phyloP scores from a whole-genome alignment of 64 coral and sea anemone genomes.

The Anthopleura sola region DNA sequence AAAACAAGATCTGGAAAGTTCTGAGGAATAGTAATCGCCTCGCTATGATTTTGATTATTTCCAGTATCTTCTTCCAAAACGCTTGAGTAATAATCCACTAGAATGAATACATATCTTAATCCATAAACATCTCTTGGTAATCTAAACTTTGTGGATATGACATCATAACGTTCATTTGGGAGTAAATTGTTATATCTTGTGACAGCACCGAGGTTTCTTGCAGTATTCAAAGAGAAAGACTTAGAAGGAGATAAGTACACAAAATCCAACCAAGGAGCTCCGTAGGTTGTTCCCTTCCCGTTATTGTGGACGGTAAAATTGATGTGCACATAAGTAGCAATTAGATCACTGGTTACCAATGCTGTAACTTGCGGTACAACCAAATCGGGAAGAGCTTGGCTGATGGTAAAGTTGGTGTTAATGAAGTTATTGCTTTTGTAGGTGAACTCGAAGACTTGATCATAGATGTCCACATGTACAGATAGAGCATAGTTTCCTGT shows the following conservation, averaged over 20 bases:
- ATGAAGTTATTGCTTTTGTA: slow-evolving; percentile 50
- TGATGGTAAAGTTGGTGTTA: slow-evolving; percentile 31
- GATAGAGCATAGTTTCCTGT: slow-evolving; percentile 59
- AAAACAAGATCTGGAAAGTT: slow-evolving; percentile 54
- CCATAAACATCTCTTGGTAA: slow-evolving; percentile 48
- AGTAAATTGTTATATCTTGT: slow-evolving; percentile 29
- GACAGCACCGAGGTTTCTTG: slow-evolving; percentile 30
- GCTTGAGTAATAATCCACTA: slow-evolving; percentile 42
- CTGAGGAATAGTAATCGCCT: slow-evolving; percentile 29
- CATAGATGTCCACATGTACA: slow-evolving; percentile 50
- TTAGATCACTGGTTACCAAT: not conserved
- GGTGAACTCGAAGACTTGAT: slow-evolving; percentile 63
- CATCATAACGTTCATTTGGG: slow-evolving; percentile 26
- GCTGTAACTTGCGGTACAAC: slow-evolving; percentile 30
- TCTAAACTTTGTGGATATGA: slow-evolving; percentile 11
- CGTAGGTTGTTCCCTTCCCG: slow-evolving; percentile 39
- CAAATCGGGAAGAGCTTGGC: slow-evolving; percentile 54
- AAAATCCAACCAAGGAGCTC: slow-evolving; percentile 61
- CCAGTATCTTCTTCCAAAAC: slow-evolving; percentile 37
- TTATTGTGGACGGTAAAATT: slow-evolving; percentile 48
- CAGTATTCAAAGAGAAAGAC: not conserved
- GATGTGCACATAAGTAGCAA: slow-evolving; percentile 20
- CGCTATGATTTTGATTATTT: slow-evolving; percentile 39
- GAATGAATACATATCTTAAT: slow-evolving; percentile 27
- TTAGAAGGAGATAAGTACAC: slow-evolving; percentile 24